These are phyloP conservation scores for Pocillopora verrucosa DNA, from an alignment of 64 coral and sea anemone genomes.

Conservation along the genomic window DNA sequence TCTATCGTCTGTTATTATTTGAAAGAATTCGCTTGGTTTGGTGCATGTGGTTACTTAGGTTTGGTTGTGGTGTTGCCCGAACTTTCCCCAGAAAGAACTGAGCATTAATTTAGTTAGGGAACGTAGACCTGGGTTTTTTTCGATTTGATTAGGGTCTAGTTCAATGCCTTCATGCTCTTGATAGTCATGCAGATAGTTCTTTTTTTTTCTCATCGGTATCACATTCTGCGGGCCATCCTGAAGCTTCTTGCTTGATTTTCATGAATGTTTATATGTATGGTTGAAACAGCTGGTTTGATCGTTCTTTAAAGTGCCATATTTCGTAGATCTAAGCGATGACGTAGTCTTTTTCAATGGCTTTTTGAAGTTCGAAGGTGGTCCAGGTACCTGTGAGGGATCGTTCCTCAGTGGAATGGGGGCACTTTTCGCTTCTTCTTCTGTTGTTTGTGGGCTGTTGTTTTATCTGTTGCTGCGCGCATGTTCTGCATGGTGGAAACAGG, in stretches of 20 bases:
- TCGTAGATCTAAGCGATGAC: background rate
- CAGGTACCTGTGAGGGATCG: background rate
- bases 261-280: background rate
- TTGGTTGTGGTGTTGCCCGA: too few relatives aligned
- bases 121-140: too few relatives aligned
- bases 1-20: too few relatives aligned
- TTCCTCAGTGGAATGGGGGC: background rate
- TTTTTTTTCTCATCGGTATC: background rate
- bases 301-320: background rate
- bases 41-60: too few relatives aligned
- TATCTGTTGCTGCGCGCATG: background rate
- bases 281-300: background rate
- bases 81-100: too few relatives aligned
- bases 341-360: constrained; percentile 16
- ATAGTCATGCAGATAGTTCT: background rate
- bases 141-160: background rate
- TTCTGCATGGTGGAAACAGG: background rate
- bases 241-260: background rate
- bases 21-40: too few relatives aligned
- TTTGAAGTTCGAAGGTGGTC: background rate
- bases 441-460: too few relatives aligned
- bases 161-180: background rate
- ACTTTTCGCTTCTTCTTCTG: background rate
- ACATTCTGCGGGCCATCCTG: background rate
- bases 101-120: too few relatives aligned